A percentile compares a stretch with the other conserved stretches of the same genome.
Evolutionary conservation across 2,888 invertebrate genomes (phyloP).

Genomic region (Fissipunctia ypsillon): DNA sequence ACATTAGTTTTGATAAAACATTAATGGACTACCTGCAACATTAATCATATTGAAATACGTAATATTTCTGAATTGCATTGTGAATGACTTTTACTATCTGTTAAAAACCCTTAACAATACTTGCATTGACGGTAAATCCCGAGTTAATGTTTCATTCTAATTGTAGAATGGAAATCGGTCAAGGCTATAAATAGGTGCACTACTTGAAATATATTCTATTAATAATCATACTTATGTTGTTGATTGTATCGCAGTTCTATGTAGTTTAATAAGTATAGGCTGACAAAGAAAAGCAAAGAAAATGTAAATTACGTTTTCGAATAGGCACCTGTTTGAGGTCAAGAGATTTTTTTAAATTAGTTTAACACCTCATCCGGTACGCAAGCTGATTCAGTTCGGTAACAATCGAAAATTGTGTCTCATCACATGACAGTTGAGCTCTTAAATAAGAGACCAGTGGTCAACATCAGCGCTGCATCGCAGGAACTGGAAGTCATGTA

Average conservation of each 20-base stretch:
- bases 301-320: background rate
- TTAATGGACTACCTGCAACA: background rate
- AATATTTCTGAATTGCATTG: background rate
- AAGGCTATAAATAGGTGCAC: constrained; percentile 35
- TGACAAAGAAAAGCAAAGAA: background rate
- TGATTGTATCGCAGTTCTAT: background rate
- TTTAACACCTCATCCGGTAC: too few species aligned
- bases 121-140: constrained; percentile 16
- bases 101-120: constrained; percentile 5
- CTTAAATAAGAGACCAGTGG: too few species aligned
- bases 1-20: background rate
- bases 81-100: background rate
- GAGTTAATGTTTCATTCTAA: constrained; percentile 7
- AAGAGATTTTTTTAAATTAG: background rate
- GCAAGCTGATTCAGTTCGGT: too few species aligned
- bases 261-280: background rate
- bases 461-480: background rate
- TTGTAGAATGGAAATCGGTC: constrained; percentile 31
- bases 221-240: constrained; percentile 14
- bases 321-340: background rate
- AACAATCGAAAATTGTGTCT: too few species aligned
- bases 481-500: background rate
- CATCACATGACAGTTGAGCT: too few species aligned
- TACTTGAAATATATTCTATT: constrained; percentile 17
- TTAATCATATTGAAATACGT: background rate